Evolutionary conservation across 2,888 invertebrate species (phyloP).

Genomic region (Lochmaea capreae): DNA sequence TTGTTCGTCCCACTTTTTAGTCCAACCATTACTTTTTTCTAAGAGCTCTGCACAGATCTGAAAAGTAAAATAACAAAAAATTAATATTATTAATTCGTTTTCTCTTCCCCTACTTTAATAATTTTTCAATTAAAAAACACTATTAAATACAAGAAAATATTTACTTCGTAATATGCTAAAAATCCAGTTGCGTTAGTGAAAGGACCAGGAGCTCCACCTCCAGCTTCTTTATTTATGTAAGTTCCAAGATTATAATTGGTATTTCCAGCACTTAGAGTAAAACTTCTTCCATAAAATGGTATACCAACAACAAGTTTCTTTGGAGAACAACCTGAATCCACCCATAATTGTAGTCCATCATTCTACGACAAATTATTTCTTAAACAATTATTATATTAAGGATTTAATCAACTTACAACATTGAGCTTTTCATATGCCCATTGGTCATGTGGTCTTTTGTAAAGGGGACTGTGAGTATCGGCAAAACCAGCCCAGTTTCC

Average conservation of each 20-base stretch:
- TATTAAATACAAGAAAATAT: conserved; percentile 14
- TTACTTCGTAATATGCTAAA: conserved; percentile 86
- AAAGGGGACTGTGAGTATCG: conserved; percentile 88
- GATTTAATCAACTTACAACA: conserved; percentile 73
- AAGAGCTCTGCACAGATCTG: conserved; percentile 84
- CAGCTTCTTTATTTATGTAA: conserved; percentile 91
- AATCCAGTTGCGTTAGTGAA: conserved; percentile 90
- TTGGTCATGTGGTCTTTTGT: conserved; percentile 87
- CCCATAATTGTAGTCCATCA: conserved; percentile 89
- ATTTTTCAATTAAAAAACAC: too few relatives aligned
- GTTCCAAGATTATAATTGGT: conserved; percentile 87
- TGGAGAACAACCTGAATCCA: conserved; percentile 87
- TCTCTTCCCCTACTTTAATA: too few relatives aligned
- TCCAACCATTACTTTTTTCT: conserved; percentile 80
- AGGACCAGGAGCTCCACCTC: conserved; percentile 86
- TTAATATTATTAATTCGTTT: neutral
- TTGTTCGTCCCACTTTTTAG: conserved; percentile 83
- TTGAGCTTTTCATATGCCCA: conserved; percentile 91
- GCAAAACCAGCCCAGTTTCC: conserved; percentile 94
- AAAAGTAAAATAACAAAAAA: conserved; percentile 4
- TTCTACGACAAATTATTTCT: conserved; percentile 70
- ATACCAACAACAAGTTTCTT: conserved; percentile 90
- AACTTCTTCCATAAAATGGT: conserved; percentile 90
- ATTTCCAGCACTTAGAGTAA: conserved; percentile 83
- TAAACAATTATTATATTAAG: conserved; percentile 7